Evolutionary conservation across 2,888 invertebrate species (phyloP).

Genomic region (Trachelus stipa): DNA sequence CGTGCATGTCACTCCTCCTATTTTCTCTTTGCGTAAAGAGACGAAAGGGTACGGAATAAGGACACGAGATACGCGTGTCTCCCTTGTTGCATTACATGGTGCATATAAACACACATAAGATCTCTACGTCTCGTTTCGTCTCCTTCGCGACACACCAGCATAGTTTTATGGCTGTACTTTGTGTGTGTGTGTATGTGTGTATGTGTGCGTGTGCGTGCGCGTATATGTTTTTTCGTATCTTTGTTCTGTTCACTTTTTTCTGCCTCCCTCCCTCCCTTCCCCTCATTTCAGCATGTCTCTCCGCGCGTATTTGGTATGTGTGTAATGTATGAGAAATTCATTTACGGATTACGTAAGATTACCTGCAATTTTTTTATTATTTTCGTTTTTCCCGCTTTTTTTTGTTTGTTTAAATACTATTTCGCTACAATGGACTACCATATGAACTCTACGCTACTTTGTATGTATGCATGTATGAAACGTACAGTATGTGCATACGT

Average conservation of each 20-base stretch:
- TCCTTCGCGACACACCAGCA: neutral
- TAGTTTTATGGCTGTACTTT: neutral
- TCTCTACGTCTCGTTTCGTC: neutral
- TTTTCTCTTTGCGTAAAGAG: neutral
- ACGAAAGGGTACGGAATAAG: neutral
- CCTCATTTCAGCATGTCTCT: constrained; percentile 11
- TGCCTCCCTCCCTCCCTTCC: neutral
- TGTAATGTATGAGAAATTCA: constrained; percentile 22
- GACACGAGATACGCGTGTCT: neutral
- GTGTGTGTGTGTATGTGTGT: constrained; percentile 16
- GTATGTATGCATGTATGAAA: constrained; percentile 58
- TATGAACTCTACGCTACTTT: constrained; percentile 64
- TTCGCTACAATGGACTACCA: constrained; percentile 65
- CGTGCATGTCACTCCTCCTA: neutral
- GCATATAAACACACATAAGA: neutral
- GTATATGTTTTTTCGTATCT: neutral
- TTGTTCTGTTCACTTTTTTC: constrained; percentile 10
- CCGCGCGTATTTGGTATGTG: constrained; percentile 20
- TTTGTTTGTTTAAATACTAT: constrained; percentile 54
- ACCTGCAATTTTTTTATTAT: constrained; percentile 44
- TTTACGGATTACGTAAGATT: constrained; percentile 34
- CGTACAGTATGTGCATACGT: constrained; percentile 53
- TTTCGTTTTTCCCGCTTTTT: constrained; percentile 35
- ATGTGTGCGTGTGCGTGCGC: constrained; percentile 21
- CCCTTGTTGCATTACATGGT: neutral